Percentiles rank a stretch among this genome's conserved stretches.
Conservation (phyloP, 2,797 vertebrate genomes). For the Cyprinodon diabolis region DNA sequence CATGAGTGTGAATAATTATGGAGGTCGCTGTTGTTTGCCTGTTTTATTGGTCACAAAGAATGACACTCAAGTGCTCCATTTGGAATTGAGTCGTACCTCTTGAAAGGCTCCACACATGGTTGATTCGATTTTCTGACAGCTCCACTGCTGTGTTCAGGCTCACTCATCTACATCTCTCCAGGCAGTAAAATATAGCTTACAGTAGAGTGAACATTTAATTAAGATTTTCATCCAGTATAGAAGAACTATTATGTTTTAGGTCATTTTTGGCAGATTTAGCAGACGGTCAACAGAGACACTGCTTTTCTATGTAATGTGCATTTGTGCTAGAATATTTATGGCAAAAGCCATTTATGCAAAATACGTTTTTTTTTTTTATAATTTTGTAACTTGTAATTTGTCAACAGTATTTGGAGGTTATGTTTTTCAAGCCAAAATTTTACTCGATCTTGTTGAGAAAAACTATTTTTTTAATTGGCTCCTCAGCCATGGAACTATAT, state of each 20-base stretch:
- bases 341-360: not conserved
- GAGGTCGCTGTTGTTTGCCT: not conserved
- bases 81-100: not conserved
- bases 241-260: not conserved
- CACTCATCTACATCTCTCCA: slow-evolving; percentile 6
- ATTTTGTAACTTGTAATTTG: not conserved
- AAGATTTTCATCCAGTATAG: not conserved
- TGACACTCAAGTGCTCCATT: slow-evolving; percentile 5
- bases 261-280: not conserved
- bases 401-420: not conserved
- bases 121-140: slow-evolving; percentile 13
- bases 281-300: no score
- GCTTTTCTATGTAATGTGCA: not conserved
- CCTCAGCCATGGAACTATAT: not conserved
- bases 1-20: not conserved
- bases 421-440: not conserved
- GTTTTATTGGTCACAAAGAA: not conserved
- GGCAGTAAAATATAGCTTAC: not conserved
- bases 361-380: no score
- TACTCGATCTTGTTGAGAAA: not conserved
- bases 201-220: slow-evolving; percentile 1
- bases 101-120: slow-evolving; percentile 7
- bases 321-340: not conserved
- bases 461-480: not conserved
- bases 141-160: not conserved